Percentiles rank a stretch among this genome's conserved stretches.
These are phyloP conservation scores for Galerucella calmariensis DNA, from an alignment of 2,888 invertebrate genomes.

Conservation along the genomic window DNA sequence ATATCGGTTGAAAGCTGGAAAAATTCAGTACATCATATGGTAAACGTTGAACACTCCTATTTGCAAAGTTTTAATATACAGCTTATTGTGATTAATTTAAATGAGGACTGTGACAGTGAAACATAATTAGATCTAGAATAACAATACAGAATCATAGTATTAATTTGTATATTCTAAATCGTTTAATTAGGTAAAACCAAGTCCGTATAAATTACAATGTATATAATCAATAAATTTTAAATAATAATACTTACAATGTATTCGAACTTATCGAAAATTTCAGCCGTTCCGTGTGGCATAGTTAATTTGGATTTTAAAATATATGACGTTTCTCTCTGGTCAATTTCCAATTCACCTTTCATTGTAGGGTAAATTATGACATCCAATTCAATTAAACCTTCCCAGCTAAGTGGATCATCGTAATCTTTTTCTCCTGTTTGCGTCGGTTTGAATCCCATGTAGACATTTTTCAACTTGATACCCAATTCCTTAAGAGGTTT, in stretches of 20 bases:
- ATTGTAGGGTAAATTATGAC: constrained; percentile 70
- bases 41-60: too few relatives aligned
- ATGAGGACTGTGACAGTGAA: too few relatives aligned
- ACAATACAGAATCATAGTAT: too few relatives aligned
- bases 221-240: too few relatives aligned
- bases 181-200: too few relatives aligned
- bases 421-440: constrained; percentile 56
- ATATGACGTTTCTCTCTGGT: constrained; percentile 71
- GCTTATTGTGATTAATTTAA: too few relatives aligned
- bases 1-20: too few relatives aligned
- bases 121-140: too few relatives aligned
- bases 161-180: too few relatives aligned
- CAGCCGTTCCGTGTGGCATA: constrained; percentile 69
- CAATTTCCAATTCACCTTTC: constrained; percentile 68
- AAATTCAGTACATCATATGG: too few relatives aligned
- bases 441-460: constrained; percentile 54
- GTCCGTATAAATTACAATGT: too few relatives aligned
- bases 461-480: constrained; percentile 59
- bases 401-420: constrained; percentile 68
- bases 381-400: constrained; percentile 70
- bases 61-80: too few relatives aligned
- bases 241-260: constrained; percentile 64
- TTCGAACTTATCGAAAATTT: constrained; percentile 70
- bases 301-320: constrained; percentile 65
- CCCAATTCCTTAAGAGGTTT: constrained; percentile 61